These are phyloP conservation scores for Eospalax fontanierii DNA, from an alignment of 2,797 vertebrate species.

Conservation along the genomic window DNA sequence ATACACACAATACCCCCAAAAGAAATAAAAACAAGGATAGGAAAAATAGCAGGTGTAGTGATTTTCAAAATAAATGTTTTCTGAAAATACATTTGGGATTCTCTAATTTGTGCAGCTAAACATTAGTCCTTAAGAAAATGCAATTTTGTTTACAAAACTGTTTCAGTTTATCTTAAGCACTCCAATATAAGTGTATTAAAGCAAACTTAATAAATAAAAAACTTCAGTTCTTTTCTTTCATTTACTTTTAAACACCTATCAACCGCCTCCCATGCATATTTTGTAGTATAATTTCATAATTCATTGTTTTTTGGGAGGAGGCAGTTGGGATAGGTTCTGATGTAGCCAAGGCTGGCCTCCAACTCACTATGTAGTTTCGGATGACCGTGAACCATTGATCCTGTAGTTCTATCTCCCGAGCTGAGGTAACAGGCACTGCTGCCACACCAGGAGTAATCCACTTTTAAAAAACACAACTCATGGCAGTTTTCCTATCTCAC, in stretches of 20 bases:
- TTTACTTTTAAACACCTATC: background rate
- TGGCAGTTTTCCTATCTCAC: background rate
- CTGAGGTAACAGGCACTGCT: background rate
- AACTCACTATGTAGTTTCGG: background rate
- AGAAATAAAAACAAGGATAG: background rate
- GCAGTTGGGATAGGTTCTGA: background rate
- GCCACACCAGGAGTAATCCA: no score
- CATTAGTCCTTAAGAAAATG: constrained; percentile 54
- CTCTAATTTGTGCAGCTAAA: constrained; percentile 29
- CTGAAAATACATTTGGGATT: constrained; percentile 57
- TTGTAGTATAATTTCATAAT: background rate
- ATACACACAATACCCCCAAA: background rate
- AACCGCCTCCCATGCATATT: background rate
- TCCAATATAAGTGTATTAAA: constrained; percentile 9
- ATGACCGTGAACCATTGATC: background rate
- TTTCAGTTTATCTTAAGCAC: constrained; percentile 51
- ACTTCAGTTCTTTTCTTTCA: no score
- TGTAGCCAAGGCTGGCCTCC: background rate
- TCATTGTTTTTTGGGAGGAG: background rate
- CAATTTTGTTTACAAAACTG: constrained; percentile 62
- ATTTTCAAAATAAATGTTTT: constrained; percentile 29
- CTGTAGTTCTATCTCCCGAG: background rate
- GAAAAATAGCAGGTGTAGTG: background rate
- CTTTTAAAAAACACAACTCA: background rate
- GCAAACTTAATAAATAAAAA: background rate